Base-by-base conservation (phyloP, 2,797 vertebrate species). In the Tachyglossus aculeatus region DNA sequence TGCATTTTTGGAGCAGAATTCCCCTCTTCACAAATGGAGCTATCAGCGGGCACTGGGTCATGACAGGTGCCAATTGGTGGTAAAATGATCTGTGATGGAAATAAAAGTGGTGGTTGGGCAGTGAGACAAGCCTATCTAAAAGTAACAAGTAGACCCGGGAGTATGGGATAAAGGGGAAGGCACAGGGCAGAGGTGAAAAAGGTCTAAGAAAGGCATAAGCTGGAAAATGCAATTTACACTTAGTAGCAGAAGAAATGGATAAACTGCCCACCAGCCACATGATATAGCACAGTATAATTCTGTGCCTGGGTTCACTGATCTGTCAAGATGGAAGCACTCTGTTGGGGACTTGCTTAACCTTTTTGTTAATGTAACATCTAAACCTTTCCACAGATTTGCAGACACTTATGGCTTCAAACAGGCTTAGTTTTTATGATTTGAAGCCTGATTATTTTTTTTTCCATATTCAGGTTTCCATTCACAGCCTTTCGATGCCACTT, bases 401-500 rank as follows among this genome's bases (percentile, higher is more conserved):
- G 45, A n/a, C n/a, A 31, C 67, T 66, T 36, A 33, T 58, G 52
- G 27, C 44, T 77, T 55, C 58, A 61, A 27, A 24, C n/a, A 31
- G 22, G 16, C 43, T 51, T 32, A 57, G 19, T 77, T 56, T 68
- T 64, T 21, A 65, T 47, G n/a, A 34, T n/a, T 69, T 9, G 40
- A 44, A 62, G 18, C 62, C 34, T 61, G 12, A 33, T 43, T 45
- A 33, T 43, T 45, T 19, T 27, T 15, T 50, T 63, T 48, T 21
- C 18, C n/a, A 15, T 58, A 71, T 77, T 58, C 40, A 44, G 8
- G 43, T 52, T 80, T 75, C 40, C 62, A 57, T 37, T 57, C 41
- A 32, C 19, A 61, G 16, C 67, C 21, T 66, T 74, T 50, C 65
- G 44, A 60, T 61, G 37, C 21, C 50, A 57, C 58, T 55, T 52